Evolutionary conservation across 1,140 invertebrate genomes (phyloP).

Genomic region (Neodiprion fabricii): DNA sequence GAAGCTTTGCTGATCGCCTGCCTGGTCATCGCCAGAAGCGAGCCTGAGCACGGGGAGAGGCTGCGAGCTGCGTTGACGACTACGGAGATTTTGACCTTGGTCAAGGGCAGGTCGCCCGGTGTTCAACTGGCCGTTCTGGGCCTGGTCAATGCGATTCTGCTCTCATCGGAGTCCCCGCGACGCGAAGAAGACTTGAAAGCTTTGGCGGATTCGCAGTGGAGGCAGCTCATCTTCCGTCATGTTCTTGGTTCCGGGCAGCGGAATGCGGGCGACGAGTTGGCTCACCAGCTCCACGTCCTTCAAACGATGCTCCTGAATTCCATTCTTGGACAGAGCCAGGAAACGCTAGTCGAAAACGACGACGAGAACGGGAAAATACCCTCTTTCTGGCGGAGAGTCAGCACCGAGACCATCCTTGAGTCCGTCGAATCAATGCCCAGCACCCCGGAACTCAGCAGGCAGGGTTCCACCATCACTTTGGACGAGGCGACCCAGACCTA

Average conservation of each 20-base stretch:
- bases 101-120: slow-evolving; percentile 1
- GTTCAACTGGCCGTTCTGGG: slow-evolving; percentile 12
- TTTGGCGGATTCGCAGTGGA: not conserved
- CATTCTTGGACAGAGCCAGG: not conserved
- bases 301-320: slow-evolving; percentile 9
- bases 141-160: slow-evolving; percentile 1
- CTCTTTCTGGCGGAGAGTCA: not conserved
- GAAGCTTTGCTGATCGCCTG: not conserved
- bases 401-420: slow-evolving; percentile 7
- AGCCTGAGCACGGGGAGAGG: not conserved
- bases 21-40: not conserved
- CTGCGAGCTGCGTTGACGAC: slow-evolving; percentile 5
- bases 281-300: slow-evolving; percentile 9
- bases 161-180: not conserved
- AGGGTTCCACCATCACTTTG: not conserved
- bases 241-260: slow-evolving; percentile 10
- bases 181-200: not conserved
- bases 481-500: not conserved
- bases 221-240: slow-evolving; percentile 1
- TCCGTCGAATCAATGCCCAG: not conserved
- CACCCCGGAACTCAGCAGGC: not conserved
- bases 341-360: not conserved
- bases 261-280: not conserved
- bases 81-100: slow-evolving; percentile 1
- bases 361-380: not conserved